Conservation (phyloP, 2,113 vertebrate species). For the Pygathrix nemaeus region DNA sequence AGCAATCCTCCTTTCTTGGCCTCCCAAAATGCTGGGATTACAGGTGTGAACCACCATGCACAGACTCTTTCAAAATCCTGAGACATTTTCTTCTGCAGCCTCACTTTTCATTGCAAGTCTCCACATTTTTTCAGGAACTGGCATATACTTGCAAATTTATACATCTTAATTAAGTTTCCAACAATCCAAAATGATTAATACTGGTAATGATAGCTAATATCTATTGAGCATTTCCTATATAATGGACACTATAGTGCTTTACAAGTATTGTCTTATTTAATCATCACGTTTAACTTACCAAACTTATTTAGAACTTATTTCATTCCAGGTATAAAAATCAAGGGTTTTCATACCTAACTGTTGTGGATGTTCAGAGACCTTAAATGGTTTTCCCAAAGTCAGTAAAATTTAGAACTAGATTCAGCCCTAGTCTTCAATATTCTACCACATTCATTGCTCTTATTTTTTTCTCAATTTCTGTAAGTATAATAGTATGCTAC, state of each 20-base stretch:
- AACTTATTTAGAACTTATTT: neutral
- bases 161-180: slow-evolving; percentile 33
- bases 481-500: neutral
- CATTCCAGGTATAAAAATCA: neutral
- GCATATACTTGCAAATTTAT: neutral
- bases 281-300: slow-evolving; percentile 11
- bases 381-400: neutral
- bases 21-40: no score
- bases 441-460: neutral
- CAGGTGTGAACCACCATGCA: no score
- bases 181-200: neutral
- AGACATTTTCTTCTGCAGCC: neutral
- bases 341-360: neutral
- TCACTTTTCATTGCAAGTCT: neutral
- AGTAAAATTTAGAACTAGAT: neutral
- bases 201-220: neutral
- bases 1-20: no score
- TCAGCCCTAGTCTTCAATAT: neutral
- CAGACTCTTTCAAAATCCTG: neutral
- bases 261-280: slow-evolving; percentile 43
- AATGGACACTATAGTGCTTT: neutral
- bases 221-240: slow-evolving; percentile 21
- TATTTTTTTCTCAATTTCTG: neutral
- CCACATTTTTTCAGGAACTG: neutral
- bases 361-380: neutral